Evolutionary conservation across 2,888 invertebrate genomes (phyloP), one percentile per base, ranked within the genome.

Genomic region (Cecidostiba fungosa): DNA sequence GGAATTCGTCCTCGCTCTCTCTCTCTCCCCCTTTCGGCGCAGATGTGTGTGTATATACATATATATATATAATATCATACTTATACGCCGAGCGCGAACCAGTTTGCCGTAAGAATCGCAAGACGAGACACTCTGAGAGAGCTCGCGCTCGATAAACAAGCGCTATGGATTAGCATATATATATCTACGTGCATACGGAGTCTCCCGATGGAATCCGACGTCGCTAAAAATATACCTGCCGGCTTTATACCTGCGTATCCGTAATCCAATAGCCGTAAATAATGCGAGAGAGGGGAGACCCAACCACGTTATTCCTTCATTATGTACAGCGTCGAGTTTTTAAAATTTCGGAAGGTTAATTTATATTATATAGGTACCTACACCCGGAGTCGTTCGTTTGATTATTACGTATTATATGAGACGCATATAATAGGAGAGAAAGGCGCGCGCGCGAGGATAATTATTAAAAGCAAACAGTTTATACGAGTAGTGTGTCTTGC

Each of bases 91-190:
- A 43, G 62, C 23, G 19, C 84, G 79, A 84, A 84, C 84, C 84
- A 84, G 84, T 80, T 80, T 84, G 69, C 69, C 73, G 10, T 39
- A 59, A n/a, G 26, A 54, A 78, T 62, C 77, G 83, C 72, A 72
- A 77, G 73, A 84, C 77, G 78, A n/a, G n/a, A 78, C 73, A 66
- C 78, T 29, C 77, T 36, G 19, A 8, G 43, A n/a, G n/a, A n/a
- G n/a, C n/a, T n/a, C 43, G 3, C 10, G 50, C 70, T 26, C 72
- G 74, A 73, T 73, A 79, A 79, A 70, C 32, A 29, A 69, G 54
- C 62, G 36, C 70, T 14, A 8, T n/a, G 77, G 77, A 83, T 83
- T 83, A 77, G 83, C 83, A 83, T 70, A 39, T 47, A 50, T 19
- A 54, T 6, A 8, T 36, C 8, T 8, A 8, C 36, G 6, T 6